Conservation (phyloP, 2,113 vertebrate species). For the Amblyopsis rosae region DNA sequence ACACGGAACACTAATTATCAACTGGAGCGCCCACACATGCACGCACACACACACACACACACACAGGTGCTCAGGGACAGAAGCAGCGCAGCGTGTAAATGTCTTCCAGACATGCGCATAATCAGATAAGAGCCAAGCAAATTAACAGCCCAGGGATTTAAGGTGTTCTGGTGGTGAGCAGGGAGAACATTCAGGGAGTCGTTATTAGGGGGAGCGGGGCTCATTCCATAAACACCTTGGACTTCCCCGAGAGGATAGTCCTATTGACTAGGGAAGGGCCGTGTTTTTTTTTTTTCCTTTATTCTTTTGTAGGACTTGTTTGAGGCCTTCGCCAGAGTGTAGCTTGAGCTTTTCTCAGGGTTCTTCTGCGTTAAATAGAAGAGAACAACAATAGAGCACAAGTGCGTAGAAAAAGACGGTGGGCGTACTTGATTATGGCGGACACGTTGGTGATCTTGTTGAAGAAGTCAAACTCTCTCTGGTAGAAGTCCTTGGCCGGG, state of each 20-base stretch:
- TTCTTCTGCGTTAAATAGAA: neutral
- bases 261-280: neutral
- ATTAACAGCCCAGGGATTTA: constrained; percentile 55
- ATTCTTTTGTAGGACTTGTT: constrained; percentile 5
- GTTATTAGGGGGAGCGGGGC: constrained; percentile 18
- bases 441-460: constrained; percentile 97
- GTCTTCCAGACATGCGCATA: constrained; percentile 41
- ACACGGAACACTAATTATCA: constrained; percentile 31
- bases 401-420: neutral
- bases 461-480: constrained; percentile 97
- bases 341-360: neutral
- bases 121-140: constrained; percentile 45
- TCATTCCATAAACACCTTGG: constrained; percentile 36
- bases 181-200: constrained; percentile 29
- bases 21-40: constrained; percentile 8
- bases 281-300: neutral
- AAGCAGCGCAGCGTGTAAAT: neutral
- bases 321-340: constrained; percentile 9
- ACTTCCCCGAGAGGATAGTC: neutral
- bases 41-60: neutral
- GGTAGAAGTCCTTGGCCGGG: constrained; percentile 95
- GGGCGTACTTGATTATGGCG: constrained; percentile 89
- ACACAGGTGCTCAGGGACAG: constrained; percentile 12
- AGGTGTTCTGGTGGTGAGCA: constrained; percentile 18
- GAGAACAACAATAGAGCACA: neutral